Evolutionary conservation across 92 coral and sea anemone species (phyloP).

Genomic region (Blastomussa wellsi): DNA sequence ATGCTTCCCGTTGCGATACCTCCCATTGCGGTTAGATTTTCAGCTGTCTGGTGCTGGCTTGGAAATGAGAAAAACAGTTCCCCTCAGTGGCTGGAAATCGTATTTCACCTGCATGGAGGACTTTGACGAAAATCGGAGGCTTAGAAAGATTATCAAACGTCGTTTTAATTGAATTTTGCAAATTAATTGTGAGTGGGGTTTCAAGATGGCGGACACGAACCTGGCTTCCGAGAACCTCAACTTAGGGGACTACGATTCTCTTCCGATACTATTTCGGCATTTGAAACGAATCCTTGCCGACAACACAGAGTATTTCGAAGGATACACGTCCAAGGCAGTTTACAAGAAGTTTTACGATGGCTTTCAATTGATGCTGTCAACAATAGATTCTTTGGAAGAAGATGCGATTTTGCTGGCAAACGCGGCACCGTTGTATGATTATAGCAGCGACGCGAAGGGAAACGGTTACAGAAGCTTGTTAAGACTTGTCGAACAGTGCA

Average conservation of each 20-base stretch:
- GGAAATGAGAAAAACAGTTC: conserved; percentile 4
- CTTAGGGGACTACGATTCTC: conserved; percentile 25
- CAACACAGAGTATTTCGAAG: conserved; percentile 71
- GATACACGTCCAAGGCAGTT: conserved; percentile 59
- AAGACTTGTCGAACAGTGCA: conserved; percentile 72
- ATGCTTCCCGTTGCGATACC: not conserved
- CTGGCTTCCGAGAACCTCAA: conserved; percentile 8
- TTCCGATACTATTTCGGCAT: conserved; percentile 57
- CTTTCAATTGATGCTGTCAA: conserved; percentile 68
- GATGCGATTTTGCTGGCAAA: conserved; percentile 67
- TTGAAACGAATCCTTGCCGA: conserved; percentile 71
- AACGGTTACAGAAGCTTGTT: conserved; percentile 90
- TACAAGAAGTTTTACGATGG: conserved; percentile 75
- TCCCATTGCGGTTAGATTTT: not conserved
- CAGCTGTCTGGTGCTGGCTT: conserved; percentile 7
- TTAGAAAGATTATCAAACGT: not conserved
- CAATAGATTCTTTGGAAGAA: conserved; percentile 66
- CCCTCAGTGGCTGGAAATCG: not conserved
- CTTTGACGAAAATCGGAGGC: conserved; percentile 12
- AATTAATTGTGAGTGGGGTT: not conserved
- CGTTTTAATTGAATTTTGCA: not conserved
- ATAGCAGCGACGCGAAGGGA: conserved; percentile 82
- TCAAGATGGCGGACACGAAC: conserved; percentile 42
- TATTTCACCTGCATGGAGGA: not conserved
- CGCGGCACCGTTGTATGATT: conserved; percentile 76